Evolutionary conservation across 2,888 invertebrate species (phyloP), one percentile per base, ranked within the genome.

Genomic region (Tetheella fluctuosa): DNA sequence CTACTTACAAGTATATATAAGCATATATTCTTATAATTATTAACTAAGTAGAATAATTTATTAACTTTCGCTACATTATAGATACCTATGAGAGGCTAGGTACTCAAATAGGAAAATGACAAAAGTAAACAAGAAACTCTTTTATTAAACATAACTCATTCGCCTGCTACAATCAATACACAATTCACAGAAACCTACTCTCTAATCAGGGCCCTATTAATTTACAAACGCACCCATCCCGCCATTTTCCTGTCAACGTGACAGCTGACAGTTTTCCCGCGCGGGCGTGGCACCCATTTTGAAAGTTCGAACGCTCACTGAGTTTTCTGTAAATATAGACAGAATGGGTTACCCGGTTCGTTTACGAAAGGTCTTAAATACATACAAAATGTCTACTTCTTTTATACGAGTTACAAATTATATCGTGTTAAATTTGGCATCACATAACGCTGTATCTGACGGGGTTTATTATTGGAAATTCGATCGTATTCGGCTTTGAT

Each of bases 261-360:
- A 78, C 88, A 87, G 83, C 81, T 88, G 88, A 83, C 84, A 85
- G 69, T 70, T 77, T 86, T 86, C 86, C 86, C 88, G 85, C 87
- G 78, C 68, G 66, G 73, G 71, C 71, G 64, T 54, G 56, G 64
- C 67, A 65, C 69, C 68, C 73, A 70, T 75, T 75, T 70, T 68
- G 65, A 64, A 69, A 69, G 67, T 68, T 67, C 63, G 63, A 64
- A 65, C 64, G 63, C 68, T 72, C 77, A 69, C 59, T 71, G 68
- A 66, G 67, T 55, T 74, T 71, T 73, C 66, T 65, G 65, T 71
- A 72, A 75, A 71, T 70, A 76, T 55, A 68, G 66, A 66, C 64
- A 70, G 73, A 64, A 64, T 53, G 64, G 65, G 61, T 60, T 17
- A 30, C 10, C 39, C 54, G 54, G 23, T 34, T 28, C 28, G 39